Evolutionary conservation across 2,113 vertebrate species (phyloP).

Genomic region (Athene noctua): DNA sequence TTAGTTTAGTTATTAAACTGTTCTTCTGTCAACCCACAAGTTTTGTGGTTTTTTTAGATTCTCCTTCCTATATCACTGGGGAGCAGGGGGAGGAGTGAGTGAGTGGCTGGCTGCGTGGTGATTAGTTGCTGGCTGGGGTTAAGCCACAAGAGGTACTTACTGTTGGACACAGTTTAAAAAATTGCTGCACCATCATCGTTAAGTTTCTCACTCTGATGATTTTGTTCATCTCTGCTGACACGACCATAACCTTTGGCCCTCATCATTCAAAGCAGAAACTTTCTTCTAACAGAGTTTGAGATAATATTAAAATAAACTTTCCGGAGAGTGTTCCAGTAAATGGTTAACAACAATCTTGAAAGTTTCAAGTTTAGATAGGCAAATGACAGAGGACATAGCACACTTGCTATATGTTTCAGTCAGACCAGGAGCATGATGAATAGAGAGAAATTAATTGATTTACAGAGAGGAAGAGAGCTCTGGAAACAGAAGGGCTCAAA

Average conservation of each 20-base stretch:
- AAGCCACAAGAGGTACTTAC: neutral
- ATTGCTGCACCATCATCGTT: neutral
- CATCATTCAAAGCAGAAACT: neutral
- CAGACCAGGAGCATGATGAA: slow-evolving; percentile 6
- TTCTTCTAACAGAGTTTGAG: neutral
- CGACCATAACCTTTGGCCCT: neutral
- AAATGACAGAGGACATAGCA: neutral
- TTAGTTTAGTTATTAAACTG: no score
- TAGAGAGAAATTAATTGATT: slow-evolving; percentile 42
- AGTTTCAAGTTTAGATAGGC: neutral
- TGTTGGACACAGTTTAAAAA: neutral
- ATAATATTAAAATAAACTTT: neutral
- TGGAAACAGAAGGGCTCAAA: slow-evolving; percentile 43
- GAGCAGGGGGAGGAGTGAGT: no score
- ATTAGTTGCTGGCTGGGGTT: no score
- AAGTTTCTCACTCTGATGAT: neutral
- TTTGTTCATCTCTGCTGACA: neutral
- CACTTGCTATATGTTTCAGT: slow-evolving; percentile 9
- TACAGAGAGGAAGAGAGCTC: slow-evolving; percentile 27
- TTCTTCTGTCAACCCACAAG: no score
- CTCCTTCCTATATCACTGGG: no score
- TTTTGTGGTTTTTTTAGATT: no score
- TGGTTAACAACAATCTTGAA: neutral
- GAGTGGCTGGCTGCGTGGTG: no score
- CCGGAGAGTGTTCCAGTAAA: neutral